phyloP scores from a whole-genome alignment of 2,113 vertebrate species.

The Callospermophilus lateralis region DNA sequence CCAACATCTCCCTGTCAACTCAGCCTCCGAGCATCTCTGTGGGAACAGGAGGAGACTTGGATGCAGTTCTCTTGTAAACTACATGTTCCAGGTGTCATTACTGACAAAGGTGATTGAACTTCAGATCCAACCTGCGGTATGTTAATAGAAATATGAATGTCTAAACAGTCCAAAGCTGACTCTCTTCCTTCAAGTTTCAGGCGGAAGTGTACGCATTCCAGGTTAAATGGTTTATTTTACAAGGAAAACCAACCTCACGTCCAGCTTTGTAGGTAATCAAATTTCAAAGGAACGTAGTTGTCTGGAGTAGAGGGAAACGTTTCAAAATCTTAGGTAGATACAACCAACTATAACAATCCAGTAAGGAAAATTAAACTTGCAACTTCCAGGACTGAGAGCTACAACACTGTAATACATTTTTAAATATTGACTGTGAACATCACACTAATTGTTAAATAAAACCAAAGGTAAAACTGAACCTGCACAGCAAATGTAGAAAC shows the following conservation, averaged over 20 bases:
- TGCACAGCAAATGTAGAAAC: conserved; percentile 27
- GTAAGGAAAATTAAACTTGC: not conserved
- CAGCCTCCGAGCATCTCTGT: not conserved
- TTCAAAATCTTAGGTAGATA: not conserved
- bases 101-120: not conserved
- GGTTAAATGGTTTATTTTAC: conserved; percentile 14
- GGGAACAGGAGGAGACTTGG: not conserved
- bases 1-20: not conserved
- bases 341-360: not conserved
- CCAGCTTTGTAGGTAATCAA: conserved; percentile 28
- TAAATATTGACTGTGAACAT: not conserved
- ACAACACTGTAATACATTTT: not conserved
- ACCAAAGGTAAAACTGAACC: conserved; percentile 4
- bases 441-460: conserved; percentile 11
- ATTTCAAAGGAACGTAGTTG: conserved; percentile 67
- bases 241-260: conserved; percentile 34
- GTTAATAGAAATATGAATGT: conserved; percentile 37
- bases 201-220: not conserved
- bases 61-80: not conserved
- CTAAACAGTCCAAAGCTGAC: conserved; percentile 36
- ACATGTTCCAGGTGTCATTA: not conserved
- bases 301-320: not conserved
- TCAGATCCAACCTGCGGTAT: conserved; percentile 8
- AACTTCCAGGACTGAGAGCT: not conserved
- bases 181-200: conserved; percentile 50